These are phyloP conservation scores for Peromyscus eremicus DNA, from an alignment of 2,797 vertebrate species.

Conservation along the genomic window DNA sequence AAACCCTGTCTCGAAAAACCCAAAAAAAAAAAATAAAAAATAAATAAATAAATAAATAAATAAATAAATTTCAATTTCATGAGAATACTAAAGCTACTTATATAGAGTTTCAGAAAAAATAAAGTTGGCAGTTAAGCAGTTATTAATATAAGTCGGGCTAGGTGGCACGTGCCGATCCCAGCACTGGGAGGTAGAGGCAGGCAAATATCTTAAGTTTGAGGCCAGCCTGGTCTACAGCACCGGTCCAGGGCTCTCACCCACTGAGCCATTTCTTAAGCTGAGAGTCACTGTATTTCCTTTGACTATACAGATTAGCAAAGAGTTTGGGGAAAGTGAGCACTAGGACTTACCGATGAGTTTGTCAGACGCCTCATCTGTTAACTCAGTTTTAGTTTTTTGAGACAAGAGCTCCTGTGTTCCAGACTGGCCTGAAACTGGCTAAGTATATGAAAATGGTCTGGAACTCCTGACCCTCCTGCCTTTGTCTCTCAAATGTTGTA, in stretches of 20 bases:
- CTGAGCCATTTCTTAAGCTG: not conserved
- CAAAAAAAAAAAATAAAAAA: no score
- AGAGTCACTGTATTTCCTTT: not conserved
- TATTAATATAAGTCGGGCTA: conserved; percentile 45
- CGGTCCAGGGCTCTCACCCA: not conserved
- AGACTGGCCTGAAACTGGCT: not conserved
- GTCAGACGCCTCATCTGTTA: not conserved
- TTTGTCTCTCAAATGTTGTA: not conserved
- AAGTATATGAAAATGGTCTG: not conserved
- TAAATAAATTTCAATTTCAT: conserved; percentile 57
- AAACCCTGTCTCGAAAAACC: no score
- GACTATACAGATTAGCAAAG: conserved; percentile 67
- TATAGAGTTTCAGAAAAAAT: conserved; percentile 75
- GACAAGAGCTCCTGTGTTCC: not conserved
- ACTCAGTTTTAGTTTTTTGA: not conserved
- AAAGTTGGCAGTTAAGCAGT: conserved; percentile 71
- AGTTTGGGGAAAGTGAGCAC: conserved; percentile 57
- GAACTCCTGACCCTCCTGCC: not conserved
- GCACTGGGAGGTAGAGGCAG: no score
- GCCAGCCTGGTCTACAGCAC: not conserved
- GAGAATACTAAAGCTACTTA: conserved; percentile 60
- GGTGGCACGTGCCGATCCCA: no score
- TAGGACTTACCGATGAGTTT: not conserved
- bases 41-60: no score
- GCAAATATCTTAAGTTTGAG: no score